Base-by-base conservation (phyloP, 2,888 invertebrate genomes). In the Halictus quadricinctus region DNA sequence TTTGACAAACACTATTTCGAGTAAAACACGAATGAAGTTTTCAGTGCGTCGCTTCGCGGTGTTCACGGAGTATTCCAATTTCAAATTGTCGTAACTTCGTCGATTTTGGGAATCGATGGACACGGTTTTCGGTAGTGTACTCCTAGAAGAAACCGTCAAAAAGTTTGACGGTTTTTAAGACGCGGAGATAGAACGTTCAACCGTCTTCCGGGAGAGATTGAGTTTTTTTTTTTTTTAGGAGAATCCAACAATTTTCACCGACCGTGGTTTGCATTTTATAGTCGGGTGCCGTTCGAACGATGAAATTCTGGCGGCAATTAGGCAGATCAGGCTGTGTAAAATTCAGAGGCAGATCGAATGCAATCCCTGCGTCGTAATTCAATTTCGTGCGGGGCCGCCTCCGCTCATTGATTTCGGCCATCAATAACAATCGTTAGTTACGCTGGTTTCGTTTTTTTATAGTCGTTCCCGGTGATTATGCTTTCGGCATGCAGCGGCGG, bases 251-350 rank as follows among this genome's bases (percentile, higher is more conserved):
- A 54, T 54, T 54, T 54, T n/a, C n/a, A 54, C n/a, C 3, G 21
- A 54, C 8, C 10, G 54, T 54, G 10, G n/a, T n/a, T 54, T 54
- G 10, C 21, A n/a, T 54, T 54, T 54, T 54, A 54, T 54, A 54
- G 54, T 54, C 54, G 21, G 10, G 3, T 10, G 54, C 54, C 54
- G 54, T 54, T 21, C 54, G 54, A 10, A 21, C 54, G 76, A 12
- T 41, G 54, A 80, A 70, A 80, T 76, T 80, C 80, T n/a, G 76
- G 25, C 76, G 70, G 25, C 76, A 80, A 76, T 80, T 80, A 76
- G 36, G 41, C n/a, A 60, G 80, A 80, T 46, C 76, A 48, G 80
- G n/a, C 36, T 69, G 70, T 72, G 58, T 58, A 80, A 80, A 80
- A 80, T 80, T 76, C 36, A 80, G 46, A 76, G 36, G 70, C 80